Percentiles rank a stretch among this genome's conserved stretches.
These are phyloP conservation scores for Microtus montanus DNA, from an alignment of 2,113 vertebrate genomes.

Conservation along the genomic window DNA sequence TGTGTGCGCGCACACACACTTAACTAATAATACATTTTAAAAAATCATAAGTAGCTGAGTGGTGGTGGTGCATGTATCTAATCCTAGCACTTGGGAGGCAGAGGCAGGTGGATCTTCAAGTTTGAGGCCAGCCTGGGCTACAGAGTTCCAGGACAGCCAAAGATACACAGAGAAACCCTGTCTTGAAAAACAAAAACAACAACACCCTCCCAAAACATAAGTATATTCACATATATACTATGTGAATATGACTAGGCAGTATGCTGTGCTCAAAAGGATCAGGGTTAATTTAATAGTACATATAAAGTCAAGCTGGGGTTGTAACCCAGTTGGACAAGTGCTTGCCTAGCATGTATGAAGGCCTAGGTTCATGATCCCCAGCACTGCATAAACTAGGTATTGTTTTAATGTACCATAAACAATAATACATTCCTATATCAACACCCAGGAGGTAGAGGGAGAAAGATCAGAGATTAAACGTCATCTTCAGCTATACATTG, in stretches of 20 bases:
- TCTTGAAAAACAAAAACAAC: neutral
- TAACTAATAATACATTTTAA: neutral
- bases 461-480: neutral
- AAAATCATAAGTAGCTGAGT: neutral
- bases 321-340: neutral
- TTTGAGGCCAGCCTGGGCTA: neutral
- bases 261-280: neutral
- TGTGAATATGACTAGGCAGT: neutral
- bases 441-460: neutral
- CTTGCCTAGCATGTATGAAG: neutral
- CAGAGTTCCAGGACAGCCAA: neutral
- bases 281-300: neutral
- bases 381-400: neutral
- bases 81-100: neutral
- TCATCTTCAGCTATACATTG: neutral
- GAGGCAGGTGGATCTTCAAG: neutral
- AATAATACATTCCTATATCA: no score
- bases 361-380: neutral
- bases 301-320: neutral
- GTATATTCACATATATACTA: neutral
- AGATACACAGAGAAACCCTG: neutral
- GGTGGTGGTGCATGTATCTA: neutral
- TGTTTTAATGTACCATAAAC: neutral
- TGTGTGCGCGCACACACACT: neutral
- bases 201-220: neutral